Conservation (phyloP, 2,888 invertebrate genomes). For the Eilema depressum region DNA sequence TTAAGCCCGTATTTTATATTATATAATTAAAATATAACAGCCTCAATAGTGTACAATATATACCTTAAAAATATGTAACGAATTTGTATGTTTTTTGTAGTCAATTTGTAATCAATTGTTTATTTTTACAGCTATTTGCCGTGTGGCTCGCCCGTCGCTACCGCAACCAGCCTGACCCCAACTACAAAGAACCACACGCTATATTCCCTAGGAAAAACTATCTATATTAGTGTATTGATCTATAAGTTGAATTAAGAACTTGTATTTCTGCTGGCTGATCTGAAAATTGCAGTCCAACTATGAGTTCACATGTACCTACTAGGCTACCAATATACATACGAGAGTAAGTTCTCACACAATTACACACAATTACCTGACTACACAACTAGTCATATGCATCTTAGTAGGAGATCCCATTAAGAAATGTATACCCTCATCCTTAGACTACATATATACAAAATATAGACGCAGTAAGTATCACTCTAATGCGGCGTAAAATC, state of each 20-base stretch:
- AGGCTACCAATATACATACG: slow-evolving; percentile 18
- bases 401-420: too few species aligned
- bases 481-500: too few species aligned
- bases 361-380: background rate
- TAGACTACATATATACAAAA: too few species aligned
- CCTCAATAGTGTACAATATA: background rate
- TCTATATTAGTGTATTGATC: slow-evolving; percentile 68
- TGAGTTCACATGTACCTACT: slow-evolving; percentile 11
- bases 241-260: slow-evolving; percentile 27
- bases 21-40: background rate
- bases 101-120: slow-evolving; percentile 19
- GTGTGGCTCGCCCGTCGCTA: slow-evolving; percentile 93
- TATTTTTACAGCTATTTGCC: slow-evolving; percentile 91
- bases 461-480: too few species aligned
- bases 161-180: slow-evolving; percentile 93
- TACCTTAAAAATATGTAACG: background rate
- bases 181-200: slow-evolving; percentile 91
- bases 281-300: slow-evolving; percentile 26
- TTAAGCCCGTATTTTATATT: background rate
- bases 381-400: background rate
- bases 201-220: slow-evolving; percentile 89
- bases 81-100: background rate
- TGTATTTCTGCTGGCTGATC: slow-evolving; percentile 45
- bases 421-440: too few species aligned
- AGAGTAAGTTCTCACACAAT: background rate